Evolutionary conservation across 2,888 invertebrate genomes (phyloP).

Genomic region (Urechis unicinctus): DNA sequence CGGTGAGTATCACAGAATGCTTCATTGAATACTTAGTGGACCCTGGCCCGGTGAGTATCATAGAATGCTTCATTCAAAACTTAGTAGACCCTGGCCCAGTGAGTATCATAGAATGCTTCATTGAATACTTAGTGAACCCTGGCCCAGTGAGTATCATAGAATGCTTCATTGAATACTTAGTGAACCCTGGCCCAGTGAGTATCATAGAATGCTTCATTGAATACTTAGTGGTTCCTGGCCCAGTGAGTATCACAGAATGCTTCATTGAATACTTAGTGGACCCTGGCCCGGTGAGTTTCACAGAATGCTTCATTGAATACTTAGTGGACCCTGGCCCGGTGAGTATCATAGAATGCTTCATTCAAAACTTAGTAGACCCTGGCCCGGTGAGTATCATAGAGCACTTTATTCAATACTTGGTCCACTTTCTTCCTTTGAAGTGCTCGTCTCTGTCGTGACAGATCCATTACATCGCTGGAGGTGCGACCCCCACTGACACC

Average conservation of each 20-base stretch:
- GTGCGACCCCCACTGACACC: conserved; percentile 41
- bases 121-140: too few relatives aligned
- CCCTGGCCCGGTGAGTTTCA: too few relatives aligned
- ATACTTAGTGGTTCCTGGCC: neutral
- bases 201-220: neutral
- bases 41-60: too few relatives aligned
- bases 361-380: neutral
- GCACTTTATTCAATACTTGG: neutral
- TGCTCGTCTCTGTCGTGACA: too few relatives aligned
- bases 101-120: neutral
- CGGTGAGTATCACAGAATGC: neutral
- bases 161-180: neutral
- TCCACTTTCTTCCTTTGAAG: too few relatives aligned
- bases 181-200: too few relatives aligned
- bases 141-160: neutral
- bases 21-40: neutral
- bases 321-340: too few relatives aligned
- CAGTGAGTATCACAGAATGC: neutral
- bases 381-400: neutral
- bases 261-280: neutral
- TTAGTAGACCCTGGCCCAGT: too few relatives aligned
- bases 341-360: neutral
- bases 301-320: too few relatives aligned
- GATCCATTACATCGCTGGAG: conserved; percentile 29
- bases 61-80: neutral